Evolutionary conservation across 2,797 vertebrate species (phyloP).

Genomic region (Tinamus major): DNA sequence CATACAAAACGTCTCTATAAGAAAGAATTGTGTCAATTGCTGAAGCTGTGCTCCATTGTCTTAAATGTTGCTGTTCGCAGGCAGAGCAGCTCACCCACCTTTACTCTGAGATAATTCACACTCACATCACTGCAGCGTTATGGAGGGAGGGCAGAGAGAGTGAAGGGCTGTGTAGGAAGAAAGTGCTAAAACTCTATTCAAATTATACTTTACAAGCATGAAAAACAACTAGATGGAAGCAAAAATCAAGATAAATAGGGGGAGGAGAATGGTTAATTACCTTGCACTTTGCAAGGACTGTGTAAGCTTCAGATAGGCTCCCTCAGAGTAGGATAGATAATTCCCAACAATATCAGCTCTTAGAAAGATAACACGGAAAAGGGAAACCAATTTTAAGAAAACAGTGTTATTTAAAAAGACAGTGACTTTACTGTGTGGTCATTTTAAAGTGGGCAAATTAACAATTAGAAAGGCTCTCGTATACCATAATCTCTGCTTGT

Average conservation of each 20-base stretch:
- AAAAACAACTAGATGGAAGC: conserved; percentile 59
- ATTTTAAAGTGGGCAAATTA: conserved; percentile 75
- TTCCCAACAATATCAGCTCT: conserved; percentile 50
- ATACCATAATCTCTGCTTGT: conserved; percentile 71
- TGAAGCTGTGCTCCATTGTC: conserved; percentile 38
- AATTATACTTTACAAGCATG: conserved; percentile 40
- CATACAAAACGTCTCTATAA: conserved; percentile 59
- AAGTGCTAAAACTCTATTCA: conserved; percentile 53
- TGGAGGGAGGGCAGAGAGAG: not conserved
- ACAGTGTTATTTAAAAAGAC: conserved; percentile 54
- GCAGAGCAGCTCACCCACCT: conserved; percentile 36
- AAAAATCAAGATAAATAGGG: conserved; percentile 69
- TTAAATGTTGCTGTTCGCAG: conserved; percentile 31
- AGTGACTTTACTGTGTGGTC: conserved; percentile 61
- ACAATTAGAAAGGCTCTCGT: conserved; percentile 76
- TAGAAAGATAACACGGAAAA: conserved; percentile 49
- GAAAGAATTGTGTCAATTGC: not conserved
- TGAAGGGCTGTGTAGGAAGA: conserved; percentile 45
- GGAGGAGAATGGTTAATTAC: conserved; percentile 66
- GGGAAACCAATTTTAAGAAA: conserved; percentile 64
- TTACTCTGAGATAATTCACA: not conserved
- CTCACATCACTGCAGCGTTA: conserved; percentile 11
- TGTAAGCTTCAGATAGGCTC: conserved; percentile 59
- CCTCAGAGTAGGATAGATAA: conserved; percentile 54
- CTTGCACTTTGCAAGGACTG: conserved; percentile 58